phyloP scores from a whole-genome alignment of 2,113 vertebrate genomes.

The Leptosomus discolor region DNA sequence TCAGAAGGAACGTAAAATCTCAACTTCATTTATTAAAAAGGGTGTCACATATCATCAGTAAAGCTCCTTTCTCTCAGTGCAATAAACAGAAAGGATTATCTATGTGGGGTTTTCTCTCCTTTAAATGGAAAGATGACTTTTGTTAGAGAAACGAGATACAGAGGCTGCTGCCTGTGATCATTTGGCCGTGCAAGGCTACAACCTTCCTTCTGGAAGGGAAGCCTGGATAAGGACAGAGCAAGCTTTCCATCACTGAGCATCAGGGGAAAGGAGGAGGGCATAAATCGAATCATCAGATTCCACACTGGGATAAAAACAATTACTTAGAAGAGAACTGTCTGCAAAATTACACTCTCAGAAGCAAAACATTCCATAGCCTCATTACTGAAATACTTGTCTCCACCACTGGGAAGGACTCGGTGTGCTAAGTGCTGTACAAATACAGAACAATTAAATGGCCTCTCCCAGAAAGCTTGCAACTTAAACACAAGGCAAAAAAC shows the following conservation, averaged over 20 bases:
- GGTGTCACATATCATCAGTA: neutral
- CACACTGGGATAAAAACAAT: neutral
- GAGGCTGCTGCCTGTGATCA: neutral
- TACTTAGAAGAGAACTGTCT: neutral
- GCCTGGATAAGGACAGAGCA: neutral
- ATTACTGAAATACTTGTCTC: neutral
- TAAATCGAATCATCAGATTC: neutral
- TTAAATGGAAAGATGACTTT: neutral
- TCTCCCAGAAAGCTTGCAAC: neutral
- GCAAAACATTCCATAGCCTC: neutral
- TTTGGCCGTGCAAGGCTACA: accelerated
- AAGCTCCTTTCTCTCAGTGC: neutral
- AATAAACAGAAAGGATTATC: neutral
- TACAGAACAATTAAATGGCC: neutral
- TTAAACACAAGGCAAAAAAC: neutral
- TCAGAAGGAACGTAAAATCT: neutral
- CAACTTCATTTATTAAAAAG: neutral
- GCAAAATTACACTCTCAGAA: neutral
- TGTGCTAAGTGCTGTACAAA: neutral
- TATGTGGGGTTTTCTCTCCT: neutral
- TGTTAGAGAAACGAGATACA: neutral
- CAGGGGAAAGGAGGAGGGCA: neutral
- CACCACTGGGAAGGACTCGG: neutral
- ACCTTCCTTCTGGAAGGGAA: neutral
- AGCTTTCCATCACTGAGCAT: neutral